A percentile compares a stretch with the other conserved stretches of the same genome.
Evolutionary conservation across 2,797 vertebrate genomes (phyloP).

Genomic region (Oreonectes daqikongensis): DNA sequence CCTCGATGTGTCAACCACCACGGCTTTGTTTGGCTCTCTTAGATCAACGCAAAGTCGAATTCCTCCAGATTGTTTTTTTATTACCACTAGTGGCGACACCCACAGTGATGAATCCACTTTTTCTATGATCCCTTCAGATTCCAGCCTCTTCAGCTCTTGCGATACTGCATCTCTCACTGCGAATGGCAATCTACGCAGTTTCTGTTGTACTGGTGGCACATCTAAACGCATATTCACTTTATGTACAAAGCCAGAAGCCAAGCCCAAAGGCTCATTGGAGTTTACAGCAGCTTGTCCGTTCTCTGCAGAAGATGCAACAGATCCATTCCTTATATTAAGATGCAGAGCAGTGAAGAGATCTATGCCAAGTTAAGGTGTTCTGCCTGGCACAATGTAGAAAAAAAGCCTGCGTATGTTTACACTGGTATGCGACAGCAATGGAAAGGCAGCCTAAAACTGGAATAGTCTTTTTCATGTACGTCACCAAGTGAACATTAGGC

Average conservation of each 20-base stretch:
- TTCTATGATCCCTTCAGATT: slow-evolving; percentile 2
- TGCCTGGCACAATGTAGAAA: neutral
- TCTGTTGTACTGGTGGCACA: too few species aligned
- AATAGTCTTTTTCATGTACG: too few species aligned
- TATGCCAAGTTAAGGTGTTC: slow-evolving; percentile 3
- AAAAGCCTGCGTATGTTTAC: neutral
- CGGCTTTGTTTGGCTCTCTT: too few species aligned
- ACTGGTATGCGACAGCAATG: neutral
- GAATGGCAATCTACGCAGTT: neutral
- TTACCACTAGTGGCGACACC: neutral
- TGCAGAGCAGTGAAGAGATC: slow-evolving; percentile 12
- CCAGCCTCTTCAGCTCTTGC: neutral
- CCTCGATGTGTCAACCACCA: slow-evolving; percentile 21
- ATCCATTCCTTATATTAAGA: neutral
- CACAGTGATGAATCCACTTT: neutral
- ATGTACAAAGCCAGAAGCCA: too few species aligned
- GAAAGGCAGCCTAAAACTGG: neutral
- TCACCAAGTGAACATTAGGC: neutral
- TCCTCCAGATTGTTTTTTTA: neutral
- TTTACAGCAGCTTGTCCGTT: neutral
- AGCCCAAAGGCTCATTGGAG: too few species aligned
- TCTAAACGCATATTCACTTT: too few species aligned
- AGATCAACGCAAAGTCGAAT: too few species aligned
- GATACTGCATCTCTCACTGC: neutral
- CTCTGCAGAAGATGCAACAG: neutral